Conservation (phyloP, 2,797 vertebrate species). For the Meriones psammophilus region DNA sequence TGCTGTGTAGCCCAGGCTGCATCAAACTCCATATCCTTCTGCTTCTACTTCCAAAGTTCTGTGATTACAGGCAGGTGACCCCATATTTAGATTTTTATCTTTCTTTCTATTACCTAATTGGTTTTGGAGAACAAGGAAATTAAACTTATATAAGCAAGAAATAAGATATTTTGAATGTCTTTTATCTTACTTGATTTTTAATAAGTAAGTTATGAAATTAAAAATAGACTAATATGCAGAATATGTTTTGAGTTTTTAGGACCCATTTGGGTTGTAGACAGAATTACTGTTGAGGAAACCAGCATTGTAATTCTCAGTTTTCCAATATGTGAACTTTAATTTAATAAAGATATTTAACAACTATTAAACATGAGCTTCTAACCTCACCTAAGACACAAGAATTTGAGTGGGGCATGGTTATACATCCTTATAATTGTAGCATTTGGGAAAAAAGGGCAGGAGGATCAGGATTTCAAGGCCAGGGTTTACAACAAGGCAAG, state of each 20-base stretch:
- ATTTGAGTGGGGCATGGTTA: not conserved
- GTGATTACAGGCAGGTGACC: too few relatives aligned
- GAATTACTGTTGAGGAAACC: not conserved
- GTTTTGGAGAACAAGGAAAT: constrained; percentile 71
- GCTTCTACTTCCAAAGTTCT: not conserved
- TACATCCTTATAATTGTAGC: not conserved
- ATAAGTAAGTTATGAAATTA: constrained; percentile 60
- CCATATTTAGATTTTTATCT: not conserved
- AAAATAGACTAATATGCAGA: constrained; percentile 57
- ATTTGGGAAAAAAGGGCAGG: not conserved
- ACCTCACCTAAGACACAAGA: not conserved
- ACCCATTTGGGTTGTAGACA: constrained; percentile 6
- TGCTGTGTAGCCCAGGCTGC: not conserved
- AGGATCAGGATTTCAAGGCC: not conserved
- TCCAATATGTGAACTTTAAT: constrained; percentile 38
- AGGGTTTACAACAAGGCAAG: not conserved
- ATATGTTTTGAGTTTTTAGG: constrained; percentile 32
- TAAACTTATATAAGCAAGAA: constrained; percentile 63
- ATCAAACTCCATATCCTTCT: not conserved
- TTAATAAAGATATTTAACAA: constrained; percentile 32
- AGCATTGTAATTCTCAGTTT: constrained; percentile 48
- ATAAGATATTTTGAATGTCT: constrained; percentile 37
- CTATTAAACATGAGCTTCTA: not conserved
- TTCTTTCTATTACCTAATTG: constrained; percentile 48
- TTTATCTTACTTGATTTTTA: constrained; percentile 66